Base-by-base conservation (phyloP, 2,113 vertebrate genomes). In the Hirundichthys speculiger region DNA sequence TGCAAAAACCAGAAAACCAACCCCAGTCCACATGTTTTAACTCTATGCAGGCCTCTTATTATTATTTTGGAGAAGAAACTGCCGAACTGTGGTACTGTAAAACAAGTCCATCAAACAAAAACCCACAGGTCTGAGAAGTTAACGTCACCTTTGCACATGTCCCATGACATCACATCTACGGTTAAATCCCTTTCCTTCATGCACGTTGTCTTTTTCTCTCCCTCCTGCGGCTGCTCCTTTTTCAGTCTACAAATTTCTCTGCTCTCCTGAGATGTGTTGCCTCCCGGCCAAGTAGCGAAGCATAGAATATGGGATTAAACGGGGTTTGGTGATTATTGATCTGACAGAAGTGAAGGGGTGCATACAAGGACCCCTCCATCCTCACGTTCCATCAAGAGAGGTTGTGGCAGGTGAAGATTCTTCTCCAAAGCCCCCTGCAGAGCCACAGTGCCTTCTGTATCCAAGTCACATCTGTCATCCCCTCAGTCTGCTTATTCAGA, bases 361-460 rank as follows among this genome's bases (percentile, higher is more conserved):
- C 27, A 72, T 53, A 75, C 65, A 48, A n/a, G 13, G 70, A 82
- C 69, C 69, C 63, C 49, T 73, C 64, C 59, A 73, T 80, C 73
- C 59, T 63, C 43, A 45, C 60, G 46, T 70, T 62, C 22, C 39
- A 46, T 75, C 30, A 38, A n/a, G 56, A 69, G 65, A 80, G 75
- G 72, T 73, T 55, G 53, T 3, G 25, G 66, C 60, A 61, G 46
- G 64, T 21, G 18, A 75, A 77, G 64, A 67, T 13, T 47, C 43
- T 63, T 69, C 63, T 73, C 73, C 54, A 38, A 16, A 45, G 51
- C 46, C 75, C 80, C 80, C 66, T 85, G 79, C 84, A 89, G 90
- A 89, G 88, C 90, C 91, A 82, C 90, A 93, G 92, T 93, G 92
- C 91, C 92, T 93, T 93, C 87, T 93, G 90, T 90, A 86, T 84